Evolutionary conservation across 2,113 vertebrate genomes (phyloP), one percentile per base, ranked within the genome.

Genomic region (Myanophis thanlyinensis): DNA sequence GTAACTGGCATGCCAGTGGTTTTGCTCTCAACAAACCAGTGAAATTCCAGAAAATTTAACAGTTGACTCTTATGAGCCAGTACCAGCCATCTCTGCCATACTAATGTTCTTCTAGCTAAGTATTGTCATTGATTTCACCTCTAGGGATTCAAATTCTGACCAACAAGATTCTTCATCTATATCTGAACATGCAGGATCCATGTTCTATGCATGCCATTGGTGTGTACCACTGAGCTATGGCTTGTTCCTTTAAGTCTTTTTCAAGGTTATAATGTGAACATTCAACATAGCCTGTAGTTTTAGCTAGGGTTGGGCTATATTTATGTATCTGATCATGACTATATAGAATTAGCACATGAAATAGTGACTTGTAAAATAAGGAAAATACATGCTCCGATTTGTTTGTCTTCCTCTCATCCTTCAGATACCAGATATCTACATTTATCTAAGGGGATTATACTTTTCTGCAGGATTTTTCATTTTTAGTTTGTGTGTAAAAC

Each of bases 341-440:
- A 5, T 22, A 40, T 47, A 25, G 59, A 88, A 89, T 35, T 48
- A 56, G 1, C 49, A 25, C 18, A 84, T 35, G 35, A 47, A 89
- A 85, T 89, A 89, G 35, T 85, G 87, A 89, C 93, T 93, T 93
- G 89, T 93, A 92, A 94, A 91, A 51, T 35, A 91, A 54, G 87
- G 48, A 27, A 84, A 91, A 90, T 85, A 48, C 1, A 0, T 20
- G 40, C 49, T 91, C 88, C 80, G 35, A 40, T 8, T 93, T 93
- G 89, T 90, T 94, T 80, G 93, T 93, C 25, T 93, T 90, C 94
- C 73, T 89, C 5, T 54, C 59, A 85, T 27, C 88, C 86, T 94
- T 90, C 94, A 95, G 95, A 92, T 93, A 93, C 1, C 44, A 51
- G 52, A 47, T 23, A 51, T 13, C 80, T 85, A 56, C 23, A 44